Conservation (phyloP, 1,140 invertebrate species). For the Cephus cinctus region DNA sequence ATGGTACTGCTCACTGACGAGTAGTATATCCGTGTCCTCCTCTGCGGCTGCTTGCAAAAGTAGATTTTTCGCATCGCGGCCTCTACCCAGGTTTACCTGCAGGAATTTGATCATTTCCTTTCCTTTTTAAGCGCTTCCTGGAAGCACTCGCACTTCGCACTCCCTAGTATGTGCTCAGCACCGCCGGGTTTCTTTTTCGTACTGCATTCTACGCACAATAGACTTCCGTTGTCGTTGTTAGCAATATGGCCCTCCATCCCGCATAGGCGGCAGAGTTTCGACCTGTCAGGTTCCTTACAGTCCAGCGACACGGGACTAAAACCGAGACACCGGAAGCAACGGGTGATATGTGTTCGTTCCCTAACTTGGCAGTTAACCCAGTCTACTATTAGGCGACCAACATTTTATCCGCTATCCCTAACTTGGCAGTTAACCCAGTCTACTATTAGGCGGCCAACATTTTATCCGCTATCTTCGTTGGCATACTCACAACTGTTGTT, state of each 20-base stretch:
- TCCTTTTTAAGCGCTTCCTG: not conserved
- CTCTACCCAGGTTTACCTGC: conserved; percentile 8
- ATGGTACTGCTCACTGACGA: conserved; percentile 16
- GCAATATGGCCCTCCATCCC: conserved; percentile 2
- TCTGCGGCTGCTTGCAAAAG: conserved; percentile 10
- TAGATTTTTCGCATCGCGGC: conserved; percentile 12
- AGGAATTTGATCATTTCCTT: conserved; percentile 3
- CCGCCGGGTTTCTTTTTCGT: not conserved
- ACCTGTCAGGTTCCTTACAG: conserved; percentile 13
- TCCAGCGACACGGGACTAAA: conserved; percentile 12
- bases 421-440: conserved; percentile 20
- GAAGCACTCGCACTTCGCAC: conserved; percentile 1
- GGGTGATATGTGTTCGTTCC: not conserved
- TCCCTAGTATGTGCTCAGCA: conserved; percentile 5
- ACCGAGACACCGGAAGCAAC: conserved; percentile 17
- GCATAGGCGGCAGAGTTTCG: conserved; percentile 3
- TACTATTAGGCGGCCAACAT: conserved; percentile 12
- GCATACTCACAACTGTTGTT: not conserved
- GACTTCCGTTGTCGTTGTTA: conserved; percentile 1
- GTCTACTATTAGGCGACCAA: conserved; percentile 14
- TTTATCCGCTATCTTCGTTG: not conserved
- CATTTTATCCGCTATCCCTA: not conserved
- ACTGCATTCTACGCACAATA: conserved; percentile 1
- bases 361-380: conserved; percentile 19
- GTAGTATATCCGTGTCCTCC: conserved; percentile 3